Base-by-base conservation (phyloP, 2,797 vertebrate genomes). In the Dendrocincla tyrannina region DNA sequence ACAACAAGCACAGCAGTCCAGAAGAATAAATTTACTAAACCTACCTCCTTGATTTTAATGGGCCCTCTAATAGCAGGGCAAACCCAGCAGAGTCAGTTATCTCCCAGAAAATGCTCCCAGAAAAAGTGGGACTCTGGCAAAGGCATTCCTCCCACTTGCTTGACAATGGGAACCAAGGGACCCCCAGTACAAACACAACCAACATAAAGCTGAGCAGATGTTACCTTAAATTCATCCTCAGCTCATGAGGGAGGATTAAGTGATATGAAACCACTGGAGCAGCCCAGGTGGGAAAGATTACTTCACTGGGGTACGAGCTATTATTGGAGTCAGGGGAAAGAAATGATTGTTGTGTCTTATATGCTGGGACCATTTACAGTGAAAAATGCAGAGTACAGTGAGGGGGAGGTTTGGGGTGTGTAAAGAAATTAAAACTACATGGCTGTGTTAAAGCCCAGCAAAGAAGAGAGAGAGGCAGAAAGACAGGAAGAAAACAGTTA, bases 171-270 rank as follows among this genome's bases (percentile, higher is more conserved):
- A 91, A 59, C 49, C 1, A 0, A 67, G 88, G 73, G 67, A 93
- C 73, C 17, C 32, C 20, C 60, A 20, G 8, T 47, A 82, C 0
- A 14, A 94, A 76, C 60, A 89, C 42, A 92, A 62, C 59, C 60
- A 84, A 62, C 84, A 59, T 60, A 82, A 89, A 95, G 59, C 46
- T 0, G 3, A 94, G 85, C 91, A 96, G 93, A 91, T 87, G 95
- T 85, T 95, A 63, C 77, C 94, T 94, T 95, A 91, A 95, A 95
- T 49, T 91, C 28, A 1, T 67, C 90, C 91, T 90, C 89, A 63
- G 55, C 59, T 90, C 95, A 53, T 9, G 1, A 55, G 70, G 70
- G 83, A 90, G 80, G 63, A 90, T 85, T 82, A 91, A 94, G 91
- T 41, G 49, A 78, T 42, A 28, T 49, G 63, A 94, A 93, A 88